These are phyloP conservation scores for Syngnathus rostellatus DNA, from an alignment of 2,797 vertebrate species.

Conservation along the genomic window DNA sequence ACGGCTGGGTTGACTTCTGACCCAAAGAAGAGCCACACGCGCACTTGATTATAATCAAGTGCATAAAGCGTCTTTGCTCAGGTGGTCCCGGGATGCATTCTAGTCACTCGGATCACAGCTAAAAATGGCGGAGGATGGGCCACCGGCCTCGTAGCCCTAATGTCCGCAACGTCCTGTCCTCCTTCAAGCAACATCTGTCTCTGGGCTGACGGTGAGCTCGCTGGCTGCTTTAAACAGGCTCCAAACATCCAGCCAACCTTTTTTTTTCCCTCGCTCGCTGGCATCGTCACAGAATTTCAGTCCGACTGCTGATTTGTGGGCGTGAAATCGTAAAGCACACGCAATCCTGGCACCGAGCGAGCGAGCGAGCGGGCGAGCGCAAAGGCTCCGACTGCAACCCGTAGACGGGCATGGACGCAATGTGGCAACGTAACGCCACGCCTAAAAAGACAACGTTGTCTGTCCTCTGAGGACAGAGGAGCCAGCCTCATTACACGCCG, in stretches of 20 bases:
- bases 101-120: conserved; percentile 25
- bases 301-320: too few relatives aligned
- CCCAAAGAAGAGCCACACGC: conserved; percentile 16
- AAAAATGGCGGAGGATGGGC: too few relatives aligned
- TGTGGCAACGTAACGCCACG: conserved; percentile 50
- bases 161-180: neutral
- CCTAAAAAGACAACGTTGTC: conserved; percentile 58
- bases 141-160: too few relatives aligned
- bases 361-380: conserved; percentile 8
- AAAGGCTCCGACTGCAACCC: too few relatives aligned
- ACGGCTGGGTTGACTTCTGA: conserved; percentile 49
- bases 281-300: neutral
- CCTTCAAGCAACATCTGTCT: neutral
- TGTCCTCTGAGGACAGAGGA: conserved; percentile 30
- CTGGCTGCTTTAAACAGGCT: neutral
- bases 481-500: neutral
- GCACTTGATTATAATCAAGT: neutral
- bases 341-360: conserved; percentile 5
- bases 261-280: neutral
- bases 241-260: neutral
- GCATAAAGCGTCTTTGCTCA: conserved; percentile 24
- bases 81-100: conserved; percentile 56
- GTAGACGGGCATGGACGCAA: conserved; percentile 45
- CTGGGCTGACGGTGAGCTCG: neutral
- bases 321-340: conserved; percentile 1